A percentile compares a stretch with the other conserved stretches of the same genome.
Conservation (phyloP, 2,113 vertebrate genomes). For the Propithecus coquereli region DNA sequence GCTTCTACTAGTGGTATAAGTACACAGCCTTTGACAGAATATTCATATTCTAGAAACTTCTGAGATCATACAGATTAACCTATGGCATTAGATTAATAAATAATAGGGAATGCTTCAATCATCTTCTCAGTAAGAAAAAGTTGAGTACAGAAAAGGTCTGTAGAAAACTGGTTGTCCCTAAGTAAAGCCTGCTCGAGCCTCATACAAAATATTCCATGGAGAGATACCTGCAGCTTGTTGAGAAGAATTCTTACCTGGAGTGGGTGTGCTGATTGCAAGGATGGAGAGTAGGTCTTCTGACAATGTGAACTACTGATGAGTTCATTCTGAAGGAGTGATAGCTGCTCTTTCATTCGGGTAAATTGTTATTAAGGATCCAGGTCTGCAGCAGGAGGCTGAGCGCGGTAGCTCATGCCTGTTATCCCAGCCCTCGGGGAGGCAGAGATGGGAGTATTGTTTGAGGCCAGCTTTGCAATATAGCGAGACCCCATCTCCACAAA, state of each 20-base stretch:
- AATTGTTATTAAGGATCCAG: neutral
- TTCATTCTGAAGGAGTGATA: neutral
- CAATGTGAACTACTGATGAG: neutral
- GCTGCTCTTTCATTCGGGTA: neutral
- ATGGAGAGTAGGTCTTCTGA: neutral
- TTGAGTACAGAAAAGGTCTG: neutral
- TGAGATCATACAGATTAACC: neutral
- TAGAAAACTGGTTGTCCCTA: neutral
- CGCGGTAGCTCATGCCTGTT: no score
- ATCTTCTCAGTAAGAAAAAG: neutral
- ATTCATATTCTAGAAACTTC: neutral
- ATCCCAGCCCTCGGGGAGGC: no score
- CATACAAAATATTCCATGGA: neutral
- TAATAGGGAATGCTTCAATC: neutral
- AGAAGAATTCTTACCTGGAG: neutral
- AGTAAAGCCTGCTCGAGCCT: neutral
- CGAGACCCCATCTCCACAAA: no score
- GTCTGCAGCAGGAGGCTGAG: neutral
- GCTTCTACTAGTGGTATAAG: neutral
- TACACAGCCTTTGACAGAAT: neutral
- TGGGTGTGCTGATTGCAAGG: neutral
- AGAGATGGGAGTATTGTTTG: no score
- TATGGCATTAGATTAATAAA: neutral
- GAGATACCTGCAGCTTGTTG: neutral
- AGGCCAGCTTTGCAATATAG: no score